phyloP scores from a whole-genome alignment of 2,113 vertebrate species.

The Tachuris rubrigastra region DNA sequence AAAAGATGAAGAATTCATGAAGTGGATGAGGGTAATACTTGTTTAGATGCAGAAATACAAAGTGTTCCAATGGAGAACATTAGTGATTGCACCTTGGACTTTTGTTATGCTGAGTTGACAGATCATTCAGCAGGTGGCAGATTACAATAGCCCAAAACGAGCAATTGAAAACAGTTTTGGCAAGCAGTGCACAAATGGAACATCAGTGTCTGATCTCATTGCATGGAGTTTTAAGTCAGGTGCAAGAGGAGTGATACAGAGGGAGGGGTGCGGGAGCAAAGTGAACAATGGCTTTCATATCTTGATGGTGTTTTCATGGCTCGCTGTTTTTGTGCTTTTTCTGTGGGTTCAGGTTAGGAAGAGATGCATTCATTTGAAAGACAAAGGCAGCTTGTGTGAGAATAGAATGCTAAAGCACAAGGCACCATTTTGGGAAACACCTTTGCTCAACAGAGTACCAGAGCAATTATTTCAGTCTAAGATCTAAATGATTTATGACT shows the following conservation, averaged over 20 bases:
- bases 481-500: background rate
- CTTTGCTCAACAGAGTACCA: background rate
- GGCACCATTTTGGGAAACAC: fast-evolving
- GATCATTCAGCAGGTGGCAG: background rate
- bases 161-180: background rate
- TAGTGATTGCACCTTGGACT: background rate
- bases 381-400: background rate
- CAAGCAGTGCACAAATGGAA: background rate
- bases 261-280: background rate
- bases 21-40: background rate
- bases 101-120: background rate
- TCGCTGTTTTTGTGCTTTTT: background rate
- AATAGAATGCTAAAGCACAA: background rate
- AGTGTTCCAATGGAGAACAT: background rate
- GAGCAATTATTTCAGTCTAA: background rate
- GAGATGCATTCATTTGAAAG: background rate
- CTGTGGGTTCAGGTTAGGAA: background rate
- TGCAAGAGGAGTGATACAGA: background rate
- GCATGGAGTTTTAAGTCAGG: background rate
- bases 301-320: background rate
- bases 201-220: background rate
- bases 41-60: background rate
- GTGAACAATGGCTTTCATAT: background rate
- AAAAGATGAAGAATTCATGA: background rate
- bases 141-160: background rate